Evolutionary conservation across 2,888 invertebrate genomes (phyloP), one percentile per base, ranked within the genome.

Genomic region (Drosophila robusta): DNA sequence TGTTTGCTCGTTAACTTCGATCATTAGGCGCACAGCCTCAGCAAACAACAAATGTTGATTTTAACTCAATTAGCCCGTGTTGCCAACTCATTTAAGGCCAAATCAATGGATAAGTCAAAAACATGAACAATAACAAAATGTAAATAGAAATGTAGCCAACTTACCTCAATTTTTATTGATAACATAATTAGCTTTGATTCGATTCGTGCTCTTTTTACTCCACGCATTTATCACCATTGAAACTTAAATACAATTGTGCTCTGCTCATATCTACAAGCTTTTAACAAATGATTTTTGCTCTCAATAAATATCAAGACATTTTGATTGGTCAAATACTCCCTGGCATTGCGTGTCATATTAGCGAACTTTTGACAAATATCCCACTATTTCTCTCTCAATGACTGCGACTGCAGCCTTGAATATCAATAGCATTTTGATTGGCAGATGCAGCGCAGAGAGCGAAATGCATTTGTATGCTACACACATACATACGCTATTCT

Each of bases 1-100:
- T 79, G 75, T 79, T 76, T 62, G 71, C 75, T 70, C 87, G 66
- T 83, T 89, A 83, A 54, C 77, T n/a, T n/a, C 52, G 60, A 75
- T 75, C 75, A 75, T 79, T 75, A 75, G 60, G 22, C 49, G 8
- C 49, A 56, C n/a, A 38, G 34, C 22, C 9, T 3, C 1, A 2
- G 14, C 12, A 18, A 32, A 34, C 18, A 18, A 11, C 57, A 50
- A 29, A 4, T 9, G 9, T 29, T 24, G 11, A 18, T 45, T 36
- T 24, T n/a, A 36, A 41, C 51, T 32, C 7, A 8, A 42, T 70
- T 38, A 32, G 46, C 14, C 12, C 49, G 24, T 12, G 69, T 41
- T 41, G 41, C 34, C 39, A 54, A 36, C 26, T 36, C 26, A 42
- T n/a, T 47, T 29, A 22, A 61, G 61, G 32, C 51, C 32, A 47